These are phyloP conservation scores for Trachelus iudaicus DNA, from an alignment of 2,888 invertebrate species.

Conservation along the genomic window DNA sequence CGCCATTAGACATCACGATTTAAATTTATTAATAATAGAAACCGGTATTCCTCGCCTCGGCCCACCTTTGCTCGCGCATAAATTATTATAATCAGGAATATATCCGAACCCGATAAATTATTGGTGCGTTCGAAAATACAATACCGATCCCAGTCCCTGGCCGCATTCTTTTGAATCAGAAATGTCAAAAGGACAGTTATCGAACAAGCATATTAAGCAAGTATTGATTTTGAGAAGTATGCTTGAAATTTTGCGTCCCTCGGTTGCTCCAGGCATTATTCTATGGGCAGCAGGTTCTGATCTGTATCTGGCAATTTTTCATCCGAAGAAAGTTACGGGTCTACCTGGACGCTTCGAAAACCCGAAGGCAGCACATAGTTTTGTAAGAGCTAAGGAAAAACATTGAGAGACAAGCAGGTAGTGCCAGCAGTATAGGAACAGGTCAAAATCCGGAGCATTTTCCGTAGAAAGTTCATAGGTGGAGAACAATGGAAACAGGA, in stretches of 20 bases:
- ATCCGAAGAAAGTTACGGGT: slow-evolving; percentile 50
- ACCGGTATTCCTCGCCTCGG: slow-evolving; percentile 45
- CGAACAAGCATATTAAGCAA: background rate
- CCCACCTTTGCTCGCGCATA: slow-evolving; percentile 41
- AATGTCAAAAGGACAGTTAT: background rate
- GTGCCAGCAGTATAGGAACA: slow-evolving; percentile 31
- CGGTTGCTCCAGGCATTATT: background rate
- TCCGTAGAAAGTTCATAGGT: slow-evolving; percentile 10
- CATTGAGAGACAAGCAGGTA: slow-evolving; percentile 31
- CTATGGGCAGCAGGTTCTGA: slow-evolving; percentile 38
- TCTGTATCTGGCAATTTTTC: slow-evolving; percentile 57
- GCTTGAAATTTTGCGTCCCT: background rate
- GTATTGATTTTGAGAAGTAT: background rate
- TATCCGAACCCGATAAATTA: slow-evolving; percentile 55
- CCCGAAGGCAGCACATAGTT: slow-evolving; percentile 33
- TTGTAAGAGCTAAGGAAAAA: slow-evolving; percentile 17
- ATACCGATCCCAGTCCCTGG: slow-evolving; percentile 3
- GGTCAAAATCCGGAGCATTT: slow-evolving; percentile 42
- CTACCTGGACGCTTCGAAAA: slow-evolving; percentile 23
- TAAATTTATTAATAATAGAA: slow-evolving; percentile 61
- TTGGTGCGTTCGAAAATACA: slow-evolving; percentile 26
- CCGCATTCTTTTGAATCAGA: background rate
- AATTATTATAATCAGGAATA: slow-evolving; percentile 57
- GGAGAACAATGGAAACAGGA: slow-evolving; percentile 27
- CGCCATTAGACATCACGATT: slow-evolving; percentile 44